A percentile compares a stretch with the other conserved stretches of the same genome.
These are phyloP conservation scores for Isaurus tuberculatus DNA, from an alignment of 92 coral and sea anemone genomes.

Conservation along the genomic window DNA sequence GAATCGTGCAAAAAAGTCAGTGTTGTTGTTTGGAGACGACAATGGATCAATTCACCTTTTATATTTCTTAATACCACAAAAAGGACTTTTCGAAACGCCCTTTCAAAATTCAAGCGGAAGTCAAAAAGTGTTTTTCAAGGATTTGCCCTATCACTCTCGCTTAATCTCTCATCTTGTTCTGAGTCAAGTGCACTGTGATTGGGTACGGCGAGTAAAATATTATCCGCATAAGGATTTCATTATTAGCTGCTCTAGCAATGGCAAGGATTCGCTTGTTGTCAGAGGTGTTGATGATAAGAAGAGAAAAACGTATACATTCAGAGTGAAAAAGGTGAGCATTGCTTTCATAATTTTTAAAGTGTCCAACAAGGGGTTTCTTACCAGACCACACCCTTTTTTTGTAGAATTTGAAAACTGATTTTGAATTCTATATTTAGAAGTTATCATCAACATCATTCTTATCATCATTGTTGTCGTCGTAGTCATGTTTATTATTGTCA, in stretches of 20 bases:
- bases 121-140: constrained; percentile 84
- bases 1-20: constrained; percentile 74
- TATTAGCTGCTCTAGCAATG: constrained; percentile 87
- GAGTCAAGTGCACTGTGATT: constrained; percentile 83
- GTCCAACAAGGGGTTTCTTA: background rate
- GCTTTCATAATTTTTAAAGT: background rate
- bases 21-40: constrained; percentile 92
- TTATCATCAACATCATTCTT: too few species aligned
- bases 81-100: constrained; percentile 96
- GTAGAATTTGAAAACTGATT: background rate
- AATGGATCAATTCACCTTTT: constrained; percentile 85
- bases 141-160: constrained; percentile 75
- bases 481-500: too few species aligned
- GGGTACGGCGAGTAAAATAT: constrained; percentile 91
- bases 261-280: constrained; percentile 85
- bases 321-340: constrained; percentile 80
- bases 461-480: too few species aligned
- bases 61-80: constrained; percentile 76
- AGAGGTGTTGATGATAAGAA: constrained; percentile 88
- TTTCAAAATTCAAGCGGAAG: constrained; percentile 92
- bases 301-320: constrained; percentile 85
- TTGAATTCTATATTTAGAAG: too few species aligned
- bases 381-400: background rate
- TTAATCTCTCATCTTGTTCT: constrained; percentile 74
- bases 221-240: constrained; percentile 80